Base-by-base conservation (phyloP, 1,140 invertebrate genomes). In the Pseudachorutes palmiensis region DNA sequence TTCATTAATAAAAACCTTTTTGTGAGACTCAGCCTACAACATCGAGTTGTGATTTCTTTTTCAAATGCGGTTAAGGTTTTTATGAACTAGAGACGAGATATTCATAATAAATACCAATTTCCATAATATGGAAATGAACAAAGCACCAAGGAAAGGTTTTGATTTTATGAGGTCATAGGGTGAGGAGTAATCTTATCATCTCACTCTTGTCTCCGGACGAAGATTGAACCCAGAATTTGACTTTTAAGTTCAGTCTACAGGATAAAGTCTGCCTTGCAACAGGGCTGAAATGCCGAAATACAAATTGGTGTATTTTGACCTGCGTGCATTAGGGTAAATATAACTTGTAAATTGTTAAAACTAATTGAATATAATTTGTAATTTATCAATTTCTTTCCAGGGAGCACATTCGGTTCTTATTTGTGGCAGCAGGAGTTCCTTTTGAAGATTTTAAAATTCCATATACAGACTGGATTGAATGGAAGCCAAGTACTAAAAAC, bases 71-170 rank as follows among this genome's bases (percentile, higher is more conserved):
- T n/a, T n/a, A n/a, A n/a, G n/a, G n/a, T n/a, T n/a, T n/a, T n/a
- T n/a, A n/a, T n/a, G n/a, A n/a, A n/a, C n/a, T n/a, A n/a, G n/a
- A n/a, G n/a, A n/a, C n/a, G n/a, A n/a, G n/a, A n/a, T n/a, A n/a
- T n/a, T n/a, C n/a, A n/a, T n/a, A n/a, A n/a, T n/a, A n/a, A n/a
- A n/a, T n/a, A n/a, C n/a, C n/a, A n/a, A n/a, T n/a, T n/a, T n/a
- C n/a, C n/a, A n/a, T n/a, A n/a, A 0, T 97, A 87, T 77, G 94
- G 97, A 70, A 84, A 92, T 76, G 78, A 81, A 2, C 75, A 81
- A 36, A 96, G 91, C 78, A 79, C 91, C 0, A 80, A 76, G 62
- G 83, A 83, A 74, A 94, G 94, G 79, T 85, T 86, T n/a, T n/a
- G n/a, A n/a, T n/a, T n/a, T n/a, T n/a, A n/a, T n/a, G n/a, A n/a